Evolutionary conservation across 2,888 invertebrate genomes (phyloP), one percentile per base, ranked within the genome.

Genomic region (Scelioninae gen. 1): DNA sequence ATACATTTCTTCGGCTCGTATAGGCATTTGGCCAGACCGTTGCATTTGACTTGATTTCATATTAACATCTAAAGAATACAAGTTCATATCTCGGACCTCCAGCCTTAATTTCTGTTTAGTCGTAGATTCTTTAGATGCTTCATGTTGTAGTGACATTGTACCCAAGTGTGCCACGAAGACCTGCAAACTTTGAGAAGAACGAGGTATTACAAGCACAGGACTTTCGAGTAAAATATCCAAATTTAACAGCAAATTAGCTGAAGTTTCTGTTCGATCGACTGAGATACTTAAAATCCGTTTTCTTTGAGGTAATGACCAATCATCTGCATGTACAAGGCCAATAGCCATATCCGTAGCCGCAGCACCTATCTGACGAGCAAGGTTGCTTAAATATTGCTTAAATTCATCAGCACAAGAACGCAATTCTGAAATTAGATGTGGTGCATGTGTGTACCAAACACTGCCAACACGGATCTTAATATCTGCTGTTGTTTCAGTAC

Each of bases 271-370:
- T 58, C 93, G 92, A 58, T 93, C 91, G 32, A 94, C 90, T 5
- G 92, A 89, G 13, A 92, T 86, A 91, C 93, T 87, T 91, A 92
- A 87, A 87, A 92, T 79, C 86, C 94, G 88, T 93, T 94, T 93
- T 38, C 93, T 90, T 87, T 95, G 91, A 86, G 93, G 93, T 10
- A 93, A 88, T 3, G 89, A 80, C 92, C 92, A 91, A 47, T 92
- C 92, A 0, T 95, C 95, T 29, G 96, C 95, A 86, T 96, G 96
- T 3, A 97, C 97, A 76, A 98, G 94, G 0, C 97, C 97, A 80
- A 97, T 95, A 29, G 98, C 98, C 95, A 98, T 97, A 93, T 98
- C 98, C 0, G 97, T 96, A 40, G 98, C 98, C 68, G 98, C 98
- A 69, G 96, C 95, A 85, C 96, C 96, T 87, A 98, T 96, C 63